Percentiles rank a stretch among this genome's conserved stretches.
phyloP scores from a whole-genome alignment of 2,888 invertebrate genomes.

The Dorcus hopei region DNA sequence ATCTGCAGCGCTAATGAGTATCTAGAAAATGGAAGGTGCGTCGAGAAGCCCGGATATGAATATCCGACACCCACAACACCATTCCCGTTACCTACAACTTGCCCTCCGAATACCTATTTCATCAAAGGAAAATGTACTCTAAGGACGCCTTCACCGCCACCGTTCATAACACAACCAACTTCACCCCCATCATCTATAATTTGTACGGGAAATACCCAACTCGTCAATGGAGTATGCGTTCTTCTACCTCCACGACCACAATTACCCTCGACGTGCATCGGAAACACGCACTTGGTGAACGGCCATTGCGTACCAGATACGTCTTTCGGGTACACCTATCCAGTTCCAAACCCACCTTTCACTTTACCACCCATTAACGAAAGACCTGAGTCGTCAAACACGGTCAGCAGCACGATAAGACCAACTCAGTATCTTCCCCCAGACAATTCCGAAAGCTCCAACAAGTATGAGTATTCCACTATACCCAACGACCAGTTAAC shows the following conservation, averaged over 20 bases:
- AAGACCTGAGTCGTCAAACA: slow-evolving; percentile 11
- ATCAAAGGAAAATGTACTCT: slow-evolving; percentile 11
- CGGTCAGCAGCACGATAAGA: slow-evolving; percentile 2
- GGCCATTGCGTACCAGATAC: slow-evolving; percentile 2
- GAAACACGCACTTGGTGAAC: neutral
- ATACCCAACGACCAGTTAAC: neutral
- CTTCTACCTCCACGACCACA: neutral
- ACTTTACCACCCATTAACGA: no score
- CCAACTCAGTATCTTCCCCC: slow-evolving; percentile 13
- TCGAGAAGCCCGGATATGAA: slow-evolving; percentile 14
- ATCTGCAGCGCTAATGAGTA: slow-evolving; percentile 21
- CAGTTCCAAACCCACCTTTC: slow-evolving; percentile 14
- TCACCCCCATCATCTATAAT: neutral
- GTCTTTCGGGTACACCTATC: slow-evolving; percentile 29
- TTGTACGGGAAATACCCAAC: slow-evolving; percentile 1
- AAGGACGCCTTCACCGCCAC: neutral
- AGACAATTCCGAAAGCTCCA: slow-evolving; percentile 10
- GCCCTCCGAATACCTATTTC: neutral
- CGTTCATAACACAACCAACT: slow-evolving; percentile 4
- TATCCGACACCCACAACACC: slow-evolving; percentile 1
- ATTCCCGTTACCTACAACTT: neutral
- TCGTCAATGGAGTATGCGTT: slow-evolving; percentile 7
- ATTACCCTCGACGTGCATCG: neutral
- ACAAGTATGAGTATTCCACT: slow-evolving; percentile 4
- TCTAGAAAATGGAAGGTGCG: slow-evolving; percentile 23